These are phyloP conservation scores for Tapera naevia DNA, from an alignment of 2,797 vertebrate genomes.

Conservation along the genomic window DNA sequence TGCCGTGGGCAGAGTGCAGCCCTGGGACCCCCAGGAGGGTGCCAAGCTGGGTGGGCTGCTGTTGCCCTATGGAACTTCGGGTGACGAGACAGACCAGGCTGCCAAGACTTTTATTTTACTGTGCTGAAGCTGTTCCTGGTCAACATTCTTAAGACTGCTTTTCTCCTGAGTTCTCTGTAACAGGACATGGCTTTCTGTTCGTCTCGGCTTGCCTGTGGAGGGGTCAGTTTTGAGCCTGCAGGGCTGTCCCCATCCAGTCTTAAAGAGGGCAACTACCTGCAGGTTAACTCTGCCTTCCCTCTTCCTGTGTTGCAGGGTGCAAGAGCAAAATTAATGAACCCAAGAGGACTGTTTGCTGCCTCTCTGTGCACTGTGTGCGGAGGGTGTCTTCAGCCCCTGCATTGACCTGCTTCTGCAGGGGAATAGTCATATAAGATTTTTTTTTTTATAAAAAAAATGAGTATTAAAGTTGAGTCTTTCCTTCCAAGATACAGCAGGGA, in stretches of 20 bases:
- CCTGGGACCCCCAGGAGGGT: neutral
- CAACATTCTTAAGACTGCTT: neutral
- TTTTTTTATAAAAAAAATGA: neutral
- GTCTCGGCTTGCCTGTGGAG: neutral
- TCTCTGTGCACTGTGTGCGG: fast-evolving
- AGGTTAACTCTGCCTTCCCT: conserved; percentile 20
- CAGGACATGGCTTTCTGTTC: neutral
- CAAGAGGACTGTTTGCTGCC: neutral
- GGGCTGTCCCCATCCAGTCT: neutral
- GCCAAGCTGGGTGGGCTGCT: neutral
- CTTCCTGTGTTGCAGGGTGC: neutral
- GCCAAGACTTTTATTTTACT: neutral
- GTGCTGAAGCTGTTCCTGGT: neutral
- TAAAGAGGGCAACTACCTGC: neutral
- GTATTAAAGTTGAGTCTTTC: conserved; percentile 23
- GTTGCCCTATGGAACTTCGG: neutral
- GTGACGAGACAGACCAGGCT: neutral
- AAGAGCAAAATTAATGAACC: neutral
- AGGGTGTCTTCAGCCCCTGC: neutral
- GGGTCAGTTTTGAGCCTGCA: neutral
- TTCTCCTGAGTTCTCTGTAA: neutral
- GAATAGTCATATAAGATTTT: neutral
- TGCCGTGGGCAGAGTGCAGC: neutral
- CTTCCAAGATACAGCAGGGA: conserved; percentile 28
- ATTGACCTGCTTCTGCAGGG: neutral